A percentile compares a stretch with the other conserved stretches of the same genome.
phyloP scores from a whole-genome alignment of 2,113 vertebrate genomes.

The Diphyllodes magnificus region DNA sequence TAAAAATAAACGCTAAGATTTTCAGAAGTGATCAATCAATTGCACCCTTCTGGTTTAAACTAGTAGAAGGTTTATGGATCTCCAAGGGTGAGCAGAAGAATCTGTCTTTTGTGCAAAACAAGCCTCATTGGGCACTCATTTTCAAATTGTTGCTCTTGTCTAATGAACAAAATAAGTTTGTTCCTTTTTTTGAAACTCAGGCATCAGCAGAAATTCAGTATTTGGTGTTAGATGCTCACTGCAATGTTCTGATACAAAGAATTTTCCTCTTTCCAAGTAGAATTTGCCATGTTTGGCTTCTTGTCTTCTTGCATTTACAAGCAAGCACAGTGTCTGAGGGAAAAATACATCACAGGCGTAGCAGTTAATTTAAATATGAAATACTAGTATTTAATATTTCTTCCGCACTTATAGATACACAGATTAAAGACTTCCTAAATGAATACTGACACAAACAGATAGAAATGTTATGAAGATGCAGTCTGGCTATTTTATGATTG shows the following conservation, averaged over 20 bases:
- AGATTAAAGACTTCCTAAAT: slow-evolving; percentile 5
- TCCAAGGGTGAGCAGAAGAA: background rate
- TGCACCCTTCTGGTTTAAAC: background rate
- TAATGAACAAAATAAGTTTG: background rate
- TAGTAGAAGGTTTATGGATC: background rate
- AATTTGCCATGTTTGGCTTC: background rate
- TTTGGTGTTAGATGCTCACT: background rate
- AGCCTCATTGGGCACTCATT: background rate
- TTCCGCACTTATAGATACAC: background rate
- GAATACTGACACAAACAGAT: background rate
- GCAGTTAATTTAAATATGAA: background rate
- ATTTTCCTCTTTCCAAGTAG: background rate
- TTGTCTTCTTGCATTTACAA: background rate
- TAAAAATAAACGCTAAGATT: background rate
- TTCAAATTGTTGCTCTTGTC: background rate
- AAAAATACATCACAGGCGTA: background rate
- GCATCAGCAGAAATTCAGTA: background rate
- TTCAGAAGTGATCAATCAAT: background rate
- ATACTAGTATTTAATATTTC: background rate
- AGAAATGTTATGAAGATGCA: background rate
- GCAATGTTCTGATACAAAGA: background rate
- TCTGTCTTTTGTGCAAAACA: background rate
- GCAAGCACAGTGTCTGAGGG: background rate
- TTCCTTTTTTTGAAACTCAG: background rate
- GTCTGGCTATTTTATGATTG: background rate